Evolutionary conservation across 2,888 invertebrate genomes (phyloP).

Genomic region (Eupithecia subfuscata): DNA sequence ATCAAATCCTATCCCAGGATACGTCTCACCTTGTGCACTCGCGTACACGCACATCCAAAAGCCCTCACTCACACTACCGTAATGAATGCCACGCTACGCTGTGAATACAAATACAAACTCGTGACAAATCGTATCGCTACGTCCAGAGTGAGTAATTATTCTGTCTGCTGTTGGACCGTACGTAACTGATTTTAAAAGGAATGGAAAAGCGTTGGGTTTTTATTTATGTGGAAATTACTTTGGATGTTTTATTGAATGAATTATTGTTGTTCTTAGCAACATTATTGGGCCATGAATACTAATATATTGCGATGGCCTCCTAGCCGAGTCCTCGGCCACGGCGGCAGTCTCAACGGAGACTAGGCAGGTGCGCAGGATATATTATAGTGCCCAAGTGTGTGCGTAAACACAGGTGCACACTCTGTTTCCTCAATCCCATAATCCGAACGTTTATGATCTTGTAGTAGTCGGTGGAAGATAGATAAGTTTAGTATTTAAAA

Average conservation of each 20-base stretch:
- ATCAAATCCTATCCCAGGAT: constrained; percentile 27
- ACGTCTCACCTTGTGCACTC: constrained; percentile 10
- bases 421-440: too few relatives aligned
- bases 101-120: constrained; percentile 26
- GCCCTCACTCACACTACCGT: constrained; percentile 25
- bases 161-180: constrained; percentile 19
- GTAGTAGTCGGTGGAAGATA: too few relatives aligned
- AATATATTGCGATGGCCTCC: too few relatives aligned
- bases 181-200: constrained; percentile 23
- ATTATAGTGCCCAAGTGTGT: too few relatives aligned
- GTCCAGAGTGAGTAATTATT: constrained; percentile 35
- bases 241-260: background rate
- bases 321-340: too few relatives aligned
- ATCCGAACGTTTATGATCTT: too few relatives aligned
- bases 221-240: constrained; percentile 4
- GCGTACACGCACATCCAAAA: background rate
- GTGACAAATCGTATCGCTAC: constrained; percentile 34
- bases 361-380: too few relatives aligned
- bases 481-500: too few relatives aligned
- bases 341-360: too few relatives aligned
- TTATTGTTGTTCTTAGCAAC: background rate
- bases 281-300: too few relatives aligned
- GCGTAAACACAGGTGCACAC: too few relatives aligned
- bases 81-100: constrained; percentile 13
- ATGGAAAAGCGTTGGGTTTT: background rate